Evolutionary conservation across 2,113 vertebrate species (phyloP).

Genomic region (Seriola quinqueradiata): DNA sequence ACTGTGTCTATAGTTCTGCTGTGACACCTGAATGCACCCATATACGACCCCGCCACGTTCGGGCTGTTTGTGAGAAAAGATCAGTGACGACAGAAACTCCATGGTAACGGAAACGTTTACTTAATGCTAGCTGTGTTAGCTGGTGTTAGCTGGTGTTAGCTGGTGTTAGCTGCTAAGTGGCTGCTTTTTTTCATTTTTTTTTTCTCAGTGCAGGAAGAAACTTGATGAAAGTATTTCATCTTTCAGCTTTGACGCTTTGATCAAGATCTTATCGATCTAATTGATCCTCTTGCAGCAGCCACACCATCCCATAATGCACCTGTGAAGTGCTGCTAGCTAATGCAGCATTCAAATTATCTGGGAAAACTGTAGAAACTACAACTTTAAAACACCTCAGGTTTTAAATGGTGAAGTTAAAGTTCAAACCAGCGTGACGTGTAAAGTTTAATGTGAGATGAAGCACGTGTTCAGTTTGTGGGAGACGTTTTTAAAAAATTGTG

Average conservation of each 20-base stretch:
- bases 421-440: too few species aligned
- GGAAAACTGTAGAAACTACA: constrained; percentile 26
- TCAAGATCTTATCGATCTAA: constrained; percentile 37
- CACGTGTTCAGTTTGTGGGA: too few species aligned
- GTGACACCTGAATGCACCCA: not conserved
- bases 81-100: not conserved
- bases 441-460: not conserved
- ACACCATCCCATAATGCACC: constrained; percentile 57
- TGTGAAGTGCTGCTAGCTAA: constrained; percentile 31
- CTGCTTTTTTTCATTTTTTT: not conserved
- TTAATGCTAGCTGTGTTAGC: not conserved
- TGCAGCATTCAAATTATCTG: constrained; percentile 66
- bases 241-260: constrained; percentile 41
- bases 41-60: not conserved
- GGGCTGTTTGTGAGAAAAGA: not conserved
- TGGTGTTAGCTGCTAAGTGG: not conserved
- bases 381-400: too few species aligned
- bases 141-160: too few species aligned
- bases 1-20: not conserved
- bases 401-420: too few species aligned
- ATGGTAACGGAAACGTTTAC: not conserved
- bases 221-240: constrained; percentile 3
- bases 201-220: not conserved
- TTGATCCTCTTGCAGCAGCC: constrained; percentile 29
- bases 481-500: too few species aligned